Base-by-base conservation (phyloP, 2,797 vertebrate genomes). In the Lates japonicus region DNA sequence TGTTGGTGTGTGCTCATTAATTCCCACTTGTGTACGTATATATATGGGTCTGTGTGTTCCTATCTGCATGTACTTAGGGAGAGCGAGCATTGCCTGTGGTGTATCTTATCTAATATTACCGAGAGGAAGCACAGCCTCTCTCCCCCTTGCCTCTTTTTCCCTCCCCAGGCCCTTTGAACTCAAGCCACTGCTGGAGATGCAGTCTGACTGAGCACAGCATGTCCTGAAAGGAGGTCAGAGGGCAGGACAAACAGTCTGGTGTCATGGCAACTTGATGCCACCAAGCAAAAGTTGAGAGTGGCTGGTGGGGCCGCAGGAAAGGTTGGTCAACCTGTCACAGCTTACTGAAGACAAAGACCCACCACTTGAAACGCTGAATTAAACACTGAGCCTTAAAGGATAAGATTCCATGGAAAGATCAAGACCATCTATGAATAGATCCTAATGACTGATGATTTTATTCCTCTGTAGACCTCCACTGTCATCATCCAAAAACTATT, bases 161-260 rank as follows among this genome's bases (percentile, higher is more conserved):
- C 68, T 54, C 25, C 48, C 67, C 55, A 20, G 22, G 79, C 80
- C 85, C 88, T 91, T 92, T 93, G 88, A 93, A 92, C 93, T 89
- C 64, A 87, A 88, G 84, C 90, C 77, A 55, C 84, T 80, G 88
- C 86, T 91, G 85, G 82, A 88, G 92, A 92, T 92, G 89, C 72
- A 74, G 89, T 91, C 91, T 88, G 90, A 92, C 89, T 90, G 90
- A 94, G 91, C 89, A 87, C 94, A 93, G 93, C 87, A 70, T 84
- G 88, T 92, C 90, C 90, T 94, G 86, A 90, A 87, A 90, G 72
- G 80, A 88, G 93, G 94, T 94, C 93, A 95, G 88, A 93, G 94
- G 91, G 86, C 93, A 94, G 90, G 86, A 90, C 89, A 93, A 93
- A 93, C 90, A 90, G 94, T 95, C 94, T 95, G 92, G 82, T 87